Evolutionary conservation across 2,797 vertebrate species (phyloP).

Genomic region (Pangasius krempfi): DNA sequence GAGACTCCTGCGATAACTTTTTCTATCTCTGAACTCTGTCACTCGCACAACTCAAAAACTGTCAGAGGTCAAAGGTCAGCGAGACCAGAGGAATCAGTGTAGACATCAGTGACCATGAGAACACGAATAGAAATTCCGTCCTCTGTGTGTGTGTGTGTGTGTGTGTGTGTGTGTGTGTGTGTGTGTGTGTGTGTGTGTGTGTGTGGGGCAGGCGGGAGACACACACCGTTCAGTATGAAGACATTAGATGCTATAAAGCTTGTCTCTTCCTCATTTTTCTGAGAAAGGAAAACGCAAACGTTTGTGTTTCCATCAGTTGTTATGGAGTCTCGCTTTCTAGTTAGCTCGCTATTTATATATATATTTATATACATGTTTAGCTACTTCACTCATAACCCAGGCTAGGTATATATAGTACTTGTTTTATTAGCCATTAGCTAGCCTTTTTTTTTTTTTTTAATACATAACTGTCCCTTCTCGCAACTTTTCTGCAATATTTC

Average conservation of each 20-base stretch:
- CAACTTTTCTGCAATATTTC: not conserved
- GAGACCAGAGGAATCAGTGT: slow-evolving; percentile 59
- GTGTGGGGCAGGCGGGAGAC: not conserved
- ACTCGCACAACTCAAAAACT: slow-evolving; percentile 1
- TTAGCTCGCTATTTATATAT: not conserved
- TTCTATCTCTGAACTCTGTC: slow-evolving; percentile 11
- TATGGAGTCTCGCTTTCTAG: not conserved
- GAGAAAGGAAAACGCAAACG: not conserved
- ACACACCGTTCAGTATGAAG: not conserved
- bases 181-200: not conserved
- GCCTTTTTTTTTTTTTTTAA: not conserved
- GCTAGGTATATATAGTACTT: not conserved
- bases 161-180: slow-evolving; percentile 12
- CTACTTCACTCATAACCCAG: not conserved
- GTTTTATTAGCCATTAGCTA: not conserved
- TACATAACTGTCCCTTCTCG: not conserved
- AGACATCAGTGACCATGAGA: slow-evolving; percentile 37
- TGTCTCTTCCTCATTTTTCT: not conserved
- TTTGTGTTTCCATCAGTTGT: not conserved
- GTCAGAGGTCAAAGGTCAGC: slow-evolving; percentile 60
- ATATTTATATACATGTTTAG: not conserved
- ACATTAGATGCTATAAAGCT: not conserved
- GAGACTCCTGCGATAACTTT: slow-evolving; percentile 54
- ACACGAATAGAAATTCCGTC: not conserved
- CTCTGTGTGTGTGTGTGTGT: slow-evolving; percentile 54